These are phyloP conservation scores for Megaleporinus macrocephalus DNA, from an alignment of 2,113 vertebrate genomes.

Conservation along the genomic window DNA sequence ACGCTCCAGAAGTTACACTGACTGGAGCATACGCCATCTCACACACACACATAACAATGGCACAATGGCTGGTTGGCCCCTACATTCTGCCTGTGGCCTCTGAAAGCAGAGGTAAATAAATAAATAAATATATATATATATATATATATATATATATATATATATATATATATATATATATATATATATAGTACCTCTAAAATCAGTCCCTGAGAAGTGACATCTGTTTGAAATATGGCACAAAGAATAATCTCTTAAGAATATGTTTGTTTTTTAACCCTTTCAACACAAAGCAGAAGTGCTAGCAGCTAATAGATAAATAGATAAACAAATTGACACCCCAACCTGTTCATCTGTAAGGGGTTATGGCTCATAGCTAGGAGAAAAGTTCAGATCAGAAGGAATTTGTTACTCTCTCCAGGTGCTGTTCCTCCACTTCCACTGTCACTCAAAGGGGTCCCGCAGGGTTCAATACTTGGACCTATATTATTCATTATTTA, in stretches of 20 bases:
- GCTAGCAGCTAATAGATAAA: background rate
- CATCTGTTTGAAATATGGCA: background rate
- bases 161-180: too few relatives aligned
- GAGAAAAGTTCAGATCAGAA: too few relatives aligned
- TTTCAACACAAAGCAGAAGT: too few relatives aligned
- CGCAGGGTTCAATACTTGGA: too few relatives aligned
- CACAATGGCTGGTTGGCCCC: constrained; percentile 7
- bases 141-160: too few relatives aligned
- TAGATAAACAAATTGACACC: background rate
- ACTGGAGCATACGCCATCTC: background rate
- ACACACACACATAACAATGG: constrained; percentile 12
- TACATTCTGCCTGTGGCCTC: background rate
- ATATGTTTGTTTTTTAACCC: background rate
- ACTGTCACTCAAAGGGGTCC: too few relatives aligned
- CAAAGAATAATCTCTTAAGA: background rate
- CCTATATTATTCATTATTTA: too few relatives aligned
- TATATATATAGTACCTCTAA: constrained; percentile 25
- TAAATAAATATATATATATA: too few relatives aligned
- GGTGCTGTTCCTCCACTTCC: too few relatives aligned
- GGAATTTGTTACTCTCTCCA: too few relatives aligned
- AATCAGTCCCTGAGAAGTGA: background rate
- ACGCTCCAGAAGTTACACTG: constrained; percentile 14
- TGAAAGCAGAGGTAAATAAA: constrained; percentile 11
- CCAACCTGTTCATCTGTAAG: too few relatives aligned
- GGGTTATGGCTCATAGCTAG: too few relatives aligned